Conservation (phyloP, 2,888 invertebrate genomes). For the Epsilonema sp. region DNA sequence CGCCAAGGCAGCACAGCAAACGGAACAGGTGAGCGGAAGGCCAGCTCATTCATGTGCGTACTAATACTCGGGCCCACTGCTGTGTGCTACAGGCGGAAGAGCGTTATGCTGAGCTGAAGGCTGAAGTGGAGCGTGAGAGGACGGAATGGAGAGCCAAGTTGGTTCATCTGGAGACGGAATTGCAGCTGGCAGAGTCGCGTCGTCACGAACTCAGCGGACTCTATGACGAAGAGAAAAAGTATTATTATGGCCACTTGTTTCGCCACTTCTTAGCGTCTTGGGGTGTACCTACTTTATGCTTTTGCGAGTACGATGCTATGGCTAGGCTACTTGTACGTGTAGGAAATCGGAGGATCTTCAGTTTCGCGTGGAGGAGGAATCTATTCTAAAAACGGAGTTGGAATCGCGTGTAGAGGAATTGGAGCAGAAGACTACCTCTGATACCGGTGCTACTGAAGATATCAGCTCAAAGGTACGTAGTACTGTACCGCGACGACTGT, state of each 20-base stretch:
- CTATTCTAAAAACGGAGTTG: slow-evolving; percentile 64
- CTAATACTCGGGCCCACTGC: no score
- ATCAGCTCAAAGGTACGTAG: no score
- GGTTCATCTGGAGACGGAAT: slow-evolving; percentile 32
- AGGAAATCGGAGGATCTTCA: slow-evolving; percentile 69
- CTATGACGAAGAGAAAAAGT: slow-evolving; percentile 33
- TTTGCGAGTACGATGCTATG: slow-evolving; percentile 1
- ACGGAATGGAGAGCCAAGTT: slow-evolving; percentile 40
- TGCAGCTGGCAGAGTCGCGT: slow-evolving; percentile 28
- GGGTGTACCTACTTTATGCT: background rate
- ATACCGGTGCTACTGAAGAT: no score
- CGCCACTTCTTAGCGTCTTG: background rate
- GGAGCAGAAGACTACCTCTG: background rate
- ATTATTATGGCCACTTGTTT: background rate
- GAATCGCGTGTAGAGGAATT: slow-evolving; percentile 37
- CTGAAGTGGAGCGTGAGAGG: slow-evolving; percentile 29
- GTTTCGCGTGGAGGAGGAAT: slow-evolving; percentile 73
- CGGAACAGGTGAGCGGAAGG: slow-evolving; percentile 50
- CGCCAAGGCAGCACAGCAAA: slow-evolving; percentile 57
- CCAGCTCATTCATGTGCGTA: no score
- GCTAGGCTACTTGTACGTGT: no score
- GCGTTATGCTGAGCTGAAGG: slow-evolving; percentile 20
- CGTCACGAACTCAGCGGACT: slow-evolving; percentile 24
- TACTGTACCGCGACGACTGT: no score
- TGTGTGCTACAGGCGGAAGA: slow-evolving; percentile 27